Evolutionary conservation across 1,140 invertebrate genomes (phyloP), one percentile per base, ranked within the genome.

Genomic region (Drosophila equinoxialis): DNA sequence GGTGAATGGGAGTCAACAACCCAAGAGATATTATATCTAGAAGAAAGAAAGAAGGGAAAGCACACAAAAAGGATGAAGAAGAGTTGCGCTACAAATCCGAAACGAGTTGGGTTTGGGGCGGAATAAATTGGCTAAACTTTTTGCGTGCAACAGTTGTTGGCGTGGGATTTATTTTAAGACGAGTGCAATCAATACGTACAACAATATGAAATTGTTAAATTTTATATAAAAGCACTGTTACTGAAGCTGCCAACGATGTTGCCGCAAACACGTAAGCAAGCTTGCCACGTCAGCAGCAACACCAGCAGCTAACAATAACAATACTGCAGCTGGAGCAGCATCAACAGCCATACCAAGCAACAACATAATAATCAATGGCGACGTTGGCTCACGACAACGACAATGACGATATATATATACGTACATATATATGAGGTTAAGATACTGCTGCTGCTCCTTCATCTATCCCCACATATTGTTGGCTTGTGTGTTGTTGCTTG

Each of bases 11-110:
- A 95, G 73, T 95, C 94, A 3, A 95, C 94, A 26, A 94, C 92
- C 95, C 95, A 95, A 17, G 94, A 94, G 70, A 95, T 94, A 80
- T 95, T 95, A 91, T 95, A 95, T 77, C 94, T 92, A 59, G 7
- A 65, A 33, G 3, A 33, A 3, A 39, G 37, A 68, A 68, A 39
- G 37, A 68, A 68, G 10, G 7, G 8, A 10, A 48, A 41, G 10
- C 23, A 41, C 30, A 1, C 7, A 6, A 17, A 57, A 3, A 58
- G 14, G 37, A 39, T 39, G 37, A 39, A 39, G 10, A 4, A 13
- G 10, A 39, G 11, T 5, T 39, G 37, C 11, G 11, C 37, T 39
- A 11, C 37, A 39, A 39, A 39, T 39, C 37, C 37, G 14, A 48
- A 8, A 7, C 7, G 30, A 30, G 41, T 37, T 37, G n/a, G 10